These are phyloP conservation scores for Uloborus diversus DNA, from an alignment of 1,140 invertebrate genomes.

Conservation along the genomic window DNA sequence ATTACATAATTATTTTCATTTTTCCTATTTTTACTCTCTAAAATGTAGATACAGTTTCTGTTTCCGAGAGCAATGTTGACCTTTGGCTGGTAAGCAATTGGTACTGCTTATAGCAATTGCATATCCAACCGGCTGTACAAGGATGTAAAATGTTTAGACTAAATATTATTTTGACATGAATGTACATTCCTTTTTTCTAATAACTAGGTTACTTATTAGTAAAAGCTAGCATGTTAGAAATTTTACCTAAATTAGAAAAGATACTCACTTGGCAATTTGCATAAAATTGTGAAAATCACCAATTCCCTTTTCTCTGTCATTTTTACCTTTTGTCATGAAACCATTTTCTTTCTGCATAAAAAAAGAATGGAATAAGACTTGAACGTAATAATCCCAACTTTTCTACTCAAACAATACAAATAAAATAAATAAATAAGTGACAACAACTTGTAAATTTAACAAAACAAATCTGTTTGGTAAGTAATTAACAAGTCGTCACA, in stretches of 20 bases:
- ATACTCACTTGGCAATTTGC: slow-evolving; percentile 79
- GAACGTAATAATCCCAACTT: neutral
- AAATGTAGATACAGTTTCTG: no score
- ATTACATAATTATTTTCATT: no score
- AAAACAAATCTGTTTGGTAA: no score
- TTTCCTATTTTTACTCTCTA: no score
- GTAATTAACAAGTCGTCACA: no score
- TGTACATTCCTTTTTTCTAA: no score
- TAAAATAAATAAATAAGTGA: neutral
- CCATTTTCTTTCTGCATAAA: neutral
- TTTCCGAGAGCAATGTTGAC: no score
- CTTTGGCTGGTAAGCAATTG: no score
- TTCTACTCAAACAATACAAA: slow-evolving; percentile 10
- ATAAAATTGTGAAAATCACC: slow-evolving; percentile 94
- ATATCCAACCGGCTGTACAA: no score
- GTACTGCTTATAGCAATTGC: no score
- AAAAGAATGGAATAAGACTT: neutral
- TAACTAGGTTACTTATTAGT: neutral
- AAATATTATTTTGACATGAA: no score
- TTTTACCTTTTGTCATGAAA: neutral
- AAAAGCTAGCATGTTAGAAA: neutral
- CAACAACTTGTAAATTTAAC: neutral
- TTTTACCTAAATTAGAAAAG: slow-evolving; percentile 34
- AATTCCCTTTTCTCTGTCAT: slow-evolving; percentile 71
- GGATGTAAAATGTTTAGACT: no score